phyloP scores from a whole-genome alignment of 2,113 vertebrate genomes.

The Calyptomena viridis region DNA sequence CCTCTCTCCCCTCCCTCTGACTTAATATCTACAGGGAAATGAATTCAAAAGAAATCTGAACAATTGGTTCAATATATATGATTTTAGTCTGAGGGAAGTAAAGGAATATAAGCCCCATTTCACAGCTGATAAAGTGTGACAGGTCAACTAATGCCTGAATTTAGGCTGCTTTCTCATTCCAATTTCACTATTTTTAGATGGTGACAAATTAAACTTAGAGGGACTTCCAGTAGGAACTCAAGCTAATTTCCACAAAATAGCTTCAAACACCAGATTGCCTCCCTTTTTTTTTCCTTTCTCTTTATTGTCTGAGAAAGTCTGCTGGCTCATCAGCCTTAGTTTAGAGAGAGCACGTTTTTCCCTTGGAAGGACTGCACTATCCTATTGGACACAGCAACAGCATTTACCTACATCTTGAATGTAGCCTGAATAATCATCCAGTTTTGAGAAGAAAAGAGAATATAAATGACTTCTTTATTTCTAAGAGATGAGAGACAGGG shows the following conservation, averaged over 20 bases:
- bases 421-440: neutral
- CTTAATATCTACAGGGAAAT: neutral
- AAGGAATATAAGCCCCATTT: neutral
- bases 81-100: neutral
- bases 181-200: neutral
- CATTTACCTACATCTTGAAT: neutral
- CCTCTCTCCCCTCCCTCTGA: neutral
- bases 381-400: neutral
- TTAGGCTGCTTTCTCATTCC: neutral
- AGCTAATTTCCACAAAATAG: neutral
- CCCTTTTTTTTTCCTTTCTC: rapidly evolving
- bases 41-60: neutral
- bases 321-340: neutral
- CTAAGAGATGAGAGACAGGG: neutral
- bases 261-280: neutral
- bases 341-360: neutral
- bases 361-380: neutral
- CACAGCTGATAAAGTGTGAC: neutral
- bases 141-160: neutral
- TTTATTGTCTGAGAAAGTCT: neutral
- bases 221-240: neutral
- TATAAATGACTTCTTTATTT: neutral
- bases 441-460: neutral
- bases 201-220: neutral
- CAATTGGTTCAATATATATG: neutral